Evolutionary conservation across 2,797 vertebrate genomes (phyloP).

Genomic region (Hozukius guyotensis): DNA sequence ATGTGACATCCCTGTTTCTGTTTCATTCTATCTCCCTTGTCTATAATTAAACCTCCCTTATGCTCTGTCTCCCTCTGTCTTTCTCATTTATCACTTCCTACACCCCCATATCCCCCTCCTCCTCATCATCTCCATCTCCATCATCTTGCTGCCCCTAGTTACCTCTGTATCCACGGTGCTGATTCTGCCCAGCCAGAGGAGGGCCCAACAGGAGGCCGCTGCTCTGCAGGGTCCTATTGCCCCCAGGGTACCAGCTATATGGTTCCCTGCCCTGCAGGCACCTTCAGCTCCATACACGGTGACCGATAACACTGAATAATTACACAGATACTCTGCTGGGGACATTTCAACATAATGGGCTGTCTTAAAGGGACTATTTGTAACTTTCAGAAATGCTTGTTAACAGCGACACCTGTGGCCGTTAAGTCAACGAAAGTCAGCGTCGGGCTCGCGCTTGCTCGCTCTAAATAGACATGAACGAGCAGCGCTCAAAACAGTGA

Average conservation of each 20-base stretch:
- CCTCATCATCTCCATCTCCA: slow-evolving; percentile 15
- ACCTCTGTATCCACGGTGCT: slow-evolving; percentile 80
- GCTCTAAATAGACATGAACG: too few species aligned
- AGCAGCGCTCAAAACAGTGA: too few species aligned
- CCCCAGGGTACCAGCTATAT: slow-evolving; percentile 76
- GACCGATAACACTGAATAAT: slow-evolving; percentile 26
- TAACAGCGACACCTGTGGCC: too few species aligned
- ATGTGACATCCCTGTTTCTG: slow-evolving; percentile 12
- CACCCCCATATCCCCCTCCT: background rate
- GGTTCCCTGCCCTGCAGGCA: slow-evolving; percentile 82
- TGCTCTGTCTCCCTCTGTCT: slow-evolving; percentile 16
- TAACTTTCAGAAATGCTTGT: too few species aligned
- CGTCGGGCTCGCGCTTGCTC: too few species aligned
- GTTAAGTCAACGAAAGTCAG: too few species aligned
- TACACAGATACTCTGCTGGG: slow-evolving; percentile 5
- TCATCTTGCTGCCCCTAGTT: slow-evolving; percentile 68
- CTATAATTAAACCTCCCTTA: slow-evolving; percentile 46
- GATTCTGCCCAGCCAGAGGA: slow-evolving; percentile 76
- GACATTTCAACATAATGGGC: slow-evolving; percentile 23
- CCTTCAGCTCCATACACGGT: slow-evolving; percentile 81
- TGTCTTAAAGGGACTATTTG: background rate
- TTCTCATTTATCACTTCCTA: slow-evolving; percentile 30
- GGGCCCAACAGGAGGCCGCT: slow-evolving; percentile 73
- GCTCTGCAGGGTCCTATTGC: slow-evolving; percentile 83
- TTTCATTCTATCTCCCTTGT: slow-evolving; percentile 22